These are phyloP conservation scores for Eilema griseolum DNA, from an alignment of 2,888 invertebrate genomes.

Conservation along the genomic window DNA sequence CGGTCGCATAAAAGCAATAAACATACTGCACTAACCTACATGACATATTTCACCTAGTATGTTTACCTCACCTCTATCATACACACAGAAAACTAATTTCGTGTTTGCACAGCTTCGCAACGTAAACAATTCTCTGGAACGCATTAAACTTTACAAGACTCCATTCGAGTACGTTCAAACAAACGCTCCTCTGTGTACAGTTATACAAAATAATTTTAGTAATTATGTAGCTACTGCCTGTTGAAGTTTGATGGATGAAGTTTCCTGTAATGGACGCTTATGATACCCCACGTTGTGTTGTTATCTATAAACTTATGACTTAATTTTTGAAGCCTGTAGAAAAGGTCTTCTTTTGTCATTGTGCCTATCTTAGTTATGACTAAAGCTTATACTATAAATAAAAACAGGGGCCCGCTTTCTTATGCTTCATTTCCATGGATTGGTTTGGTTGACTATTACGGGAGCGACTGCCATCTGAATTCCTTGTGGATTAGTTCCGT, in stretches of 20 bases:
- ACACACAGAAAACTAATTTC: slow-evolving; percentile 50
- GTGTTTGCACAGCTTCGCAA: slow-evolving; percentile 42
- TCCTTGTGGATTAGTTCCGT: too few species aligned
- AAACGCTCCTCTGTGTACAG: slow-evolving; percentile 37
- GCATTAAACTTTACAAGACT: slow-evolving; percentile 55
- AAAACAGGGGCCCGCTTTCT: too few species aligned
- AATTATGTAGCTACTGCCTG: slow-evolving; percentile 23
- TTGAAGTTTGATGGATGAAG: slow-evolving; percentile 25
- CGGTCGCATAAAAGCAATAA: background rate
- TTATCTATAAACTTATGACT: slow-evolving; percentile 6
- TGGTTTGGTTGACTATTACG: too few species aligned
- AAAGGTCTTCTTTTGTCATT: background rate
- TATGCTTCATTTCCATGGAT: too few species aligned
- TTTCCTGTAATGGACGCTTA: slow-evolving; percentile 15
- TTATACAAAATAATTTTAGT: slow-evolving; percentile 43
- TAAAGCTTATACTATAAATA: too few species aligned
- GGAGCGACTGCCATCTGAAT: too few species aligned
- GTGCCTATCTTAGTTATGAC: background rate
- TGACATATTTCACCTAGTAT: slow-evolving; percentile 15
- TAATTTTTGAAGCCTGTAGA: background rate
- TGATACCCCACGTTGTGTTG: background rate
- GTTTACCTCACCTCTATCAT: slow-evolving; percentile 21
- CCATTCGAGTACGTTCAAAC: slow-evolving; percentile 48
- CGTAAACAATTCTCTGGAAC: slow-evolving; percentile 52
- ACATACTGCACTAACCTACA: background rate